phyloP scores from a whole-genome alignment of 2,797 vertebrate species.

The Neomorphus geoffroyi region DNA sequence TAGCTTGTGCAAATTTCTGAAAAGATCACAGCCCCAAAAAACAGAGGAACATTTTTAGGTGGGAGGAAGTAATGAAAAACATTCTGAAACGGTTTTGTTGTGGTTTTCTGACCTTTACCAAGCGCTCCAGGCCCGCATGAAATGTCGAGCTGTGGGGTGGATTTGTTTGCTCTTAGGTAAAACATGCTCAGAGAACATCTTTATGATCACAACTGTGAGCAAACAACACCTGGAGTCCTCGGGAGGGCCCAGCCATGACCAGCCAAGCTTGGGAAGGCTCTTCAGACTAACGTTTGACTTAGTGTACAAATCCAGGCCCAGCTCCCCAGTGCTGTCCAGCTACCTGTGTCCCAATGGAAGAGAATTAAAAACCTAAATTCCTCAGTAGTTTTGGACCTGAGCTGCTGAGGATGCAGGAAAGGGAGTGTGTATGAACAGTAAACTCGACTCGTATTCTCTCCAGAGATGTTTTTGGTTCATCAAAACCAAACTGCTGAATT shows the following conservation, averaged over 20 bases:
- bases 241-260: background rate
- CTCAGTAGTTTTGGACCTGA: background rate
- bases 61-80: constrained; percentile 32
- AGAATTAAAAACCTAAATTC: background rate
- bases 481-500: background rate
- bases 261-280: background rate
- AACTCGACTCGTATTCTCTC: background rate
- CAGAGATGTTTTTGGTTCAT: background rate
- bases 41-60: constrained; percentile 13
- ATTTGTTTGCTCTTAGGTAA: background rate
- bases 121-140: background rate
- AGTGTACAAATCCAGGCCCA: background rate
- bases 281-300: background rate
- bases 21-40: background rate
- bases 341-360: background rate
- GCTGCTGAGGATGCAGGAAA: background rate
- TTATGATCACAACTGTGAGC: background rate
- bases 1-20: background rate
- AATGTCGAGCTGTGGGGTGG: background rate
- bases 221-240: background rate
- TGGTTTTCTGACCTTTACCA: constrained; percentile 45
- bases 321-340: background rate
- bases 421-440: background rate
- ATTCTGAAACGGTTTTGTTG: constrained; percentile 19
- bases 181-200: background rate